Percentiles rank a stretch among this genome's conserved stretches.
Evolutionary conservation across 2,113 vertebrate genomes (phyloP).

Genomic region (Eudyptes chrysolophus): DNA sequence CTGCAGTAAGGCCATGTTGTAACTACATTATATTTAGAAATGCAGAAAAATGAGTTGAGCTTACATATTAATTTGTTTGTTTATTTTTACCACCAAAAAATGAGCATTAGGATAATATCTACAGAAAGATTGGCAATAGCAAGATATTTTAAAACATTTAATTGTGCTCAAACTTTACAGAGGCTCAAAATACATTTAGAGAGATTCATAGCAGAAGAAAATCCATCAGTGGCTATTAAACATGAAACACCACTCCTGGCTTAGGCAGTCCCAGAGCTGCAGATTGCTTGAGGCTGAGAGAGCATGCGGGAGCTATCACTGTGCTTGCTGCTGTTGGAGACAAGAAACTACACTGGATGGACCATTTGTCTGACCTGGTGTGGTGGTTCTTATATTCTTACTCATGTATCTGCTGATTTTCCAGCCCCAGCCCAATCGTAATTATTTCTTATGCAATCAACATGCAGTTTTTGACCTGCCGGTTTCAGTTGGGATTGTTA

Average conservation of each 20-base stretch:
- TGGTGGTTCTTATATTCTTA: neutral
- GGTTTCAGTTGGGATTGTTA: conserved; percentile 19
- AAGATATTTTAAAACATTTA: neutral
- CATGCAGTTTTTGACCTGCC: neutral
- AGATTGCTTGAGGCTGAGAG: neutral
- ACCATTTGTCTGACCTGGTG: neutral
- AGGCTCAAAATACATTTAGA: neutral
- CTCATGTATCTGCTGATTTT: neutral
- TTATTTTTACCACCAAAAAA: neutral
- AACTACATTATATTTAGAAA: neutral
- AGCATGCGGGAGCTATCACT: neutral
- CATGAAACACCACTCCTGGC: neutral
- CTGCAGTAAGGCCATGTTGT: neutral
- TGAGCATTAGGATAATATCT: neutral
- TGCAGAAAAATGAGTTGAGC: neutral
- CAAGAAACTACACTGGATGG: neutral
- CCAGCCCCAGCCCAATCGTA: neutral
- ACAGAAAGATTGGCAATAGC: neutral
- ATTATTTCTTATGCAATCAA: neutral
- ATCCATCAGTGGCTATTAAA: neutral
- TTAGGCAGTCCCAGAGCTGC: neutral
- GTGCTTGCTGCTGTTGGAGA: neutral
- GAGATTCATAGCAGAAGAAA: neutral
- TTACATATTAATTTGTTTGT: neutral
- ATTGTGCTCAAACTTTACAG: neutral